These are phyloP conservation scores for Lamproptera curius DNA, from an alignment of 2,888 invertebrate genomes.

Conservation along the genomic window DNA sequence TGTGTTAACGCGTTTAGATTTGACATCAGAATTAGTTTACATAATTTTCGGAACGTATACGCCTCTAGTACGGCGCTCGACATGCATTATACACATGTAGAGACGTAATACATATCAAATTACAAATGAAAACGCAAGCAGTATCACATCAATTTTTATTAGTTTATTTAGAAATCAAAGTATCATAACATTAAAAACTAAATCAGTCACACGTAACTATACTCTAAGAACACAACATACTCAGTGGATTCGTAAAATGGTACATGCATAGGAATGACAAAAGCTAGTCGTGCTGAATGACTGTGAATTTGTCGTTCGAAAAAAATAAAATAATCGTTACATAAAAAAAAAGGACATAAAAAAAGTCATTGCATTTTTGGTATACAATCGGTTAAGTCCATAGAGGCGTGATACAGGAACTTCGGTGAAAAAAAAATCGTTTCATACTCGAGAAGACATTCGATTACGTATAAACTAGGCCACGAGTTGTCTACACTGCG, in stretches of 20 bases:
- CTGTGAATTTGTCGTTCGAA: slow-evolving; percentile 6
- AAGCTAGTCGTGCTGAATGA: slow-evolving; percentile 16
- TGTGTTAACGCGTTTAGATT: too few relatives aligned
- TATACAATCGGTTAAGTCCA: slow-evolving; percentile 6
- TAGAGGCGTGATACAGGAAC: background rate
- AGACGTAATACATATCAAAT: slow-evolving; percentile 27
- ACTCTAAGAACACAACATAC: slow-evolving; percentile 36
- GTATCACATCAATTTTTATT: too few relatives aligned
- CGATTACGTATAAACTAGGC: too few relatives aligned
- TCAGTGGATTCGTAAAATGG: slow-evolving; percentile 28
- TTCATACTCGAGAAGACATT: too few relatives aligned
- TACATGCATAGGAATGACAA: slow-evolving; percentile 21
- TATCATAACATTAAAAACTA: slow-evolving; percentile 40
- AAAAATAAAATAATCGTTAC: background rate
- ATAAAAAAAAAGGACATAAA: too few relatives aligned
- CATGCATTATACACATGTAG: slow-evolving; percentile 10
- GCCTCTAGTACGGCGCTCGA: background rate
- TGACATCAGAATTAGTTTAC: too few relatives aligned
- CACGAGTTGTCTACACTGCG: background rate
- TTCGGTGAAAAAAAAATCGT: too few relatives aligned
- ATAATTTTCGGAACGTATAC: too few relatives aligned
- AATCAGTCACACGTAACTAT: slow-evolving; percentile 64
- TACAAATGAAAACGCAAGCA: slow-evolving; percentile 15
- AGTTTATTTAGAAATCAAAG: slow-evolving; percentile 18
- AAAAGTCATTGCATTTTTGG: slow-evolving; percentile 7